Conservation (phyloP, 2,113 vertebrate species). For the Diphyllodes magnificus region DNA sequence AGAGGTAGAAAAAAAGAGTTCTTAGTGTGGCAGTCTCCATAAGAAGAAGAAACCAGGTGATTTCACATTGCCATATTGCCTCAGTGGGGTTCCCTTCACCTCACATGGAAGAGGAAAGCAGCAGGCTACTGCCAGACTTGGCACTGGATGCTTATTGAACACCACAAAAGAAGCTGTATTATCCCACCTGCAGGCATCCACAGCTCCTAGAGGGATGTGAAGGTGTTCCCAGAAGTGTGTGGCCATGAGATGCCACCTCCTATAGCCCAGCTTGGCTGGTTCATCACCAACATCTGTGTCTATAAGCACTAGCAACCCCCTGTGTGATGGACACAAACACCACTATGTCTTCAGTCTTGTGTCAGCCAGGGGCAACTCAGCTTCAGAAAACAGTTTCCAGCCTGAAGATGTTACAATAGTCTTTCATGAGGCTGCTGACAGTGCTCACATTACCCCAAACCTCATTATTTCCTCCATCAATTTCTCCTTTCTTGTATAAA, state of each 20-base stretch:
- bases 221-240: not conserved
- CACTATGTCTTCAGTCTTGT: not conserved
- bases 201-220: not conserved
- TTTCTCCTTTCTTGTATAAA: constrained; percentile 41
- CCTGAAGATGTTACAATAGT: not conserved
- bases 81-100: not conserved
- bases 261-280: not conserved
- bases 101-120: not conserved
- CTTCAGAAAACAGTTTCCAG: not conserved
- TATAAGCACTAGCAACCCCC: not conserved
- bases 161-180: not conserved
- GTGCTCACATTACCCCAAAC: not conserved
- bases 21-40: not conserved
- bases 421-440: not conserved
- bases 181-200: not conserved
- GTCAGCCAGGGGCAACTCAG: not conserved
- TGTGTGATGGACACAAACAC: not conserved
- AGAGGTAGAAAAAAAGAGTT: not conserved
- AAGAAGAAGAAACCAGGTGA: not conserved
- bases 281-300: not conserved
- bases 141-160: not conserved
- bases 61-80: not conserved
- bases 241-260: not conserved
- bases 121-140: not conserved
- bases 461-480: constrained; percentile 45